A percentile compares a stretch with the other conserved stretches of the same genome.
Evolutionary conservation across 2,797 vertebrate species (phyloP).

Genomic region (Lindbergichthys nudifrons): DNA sequence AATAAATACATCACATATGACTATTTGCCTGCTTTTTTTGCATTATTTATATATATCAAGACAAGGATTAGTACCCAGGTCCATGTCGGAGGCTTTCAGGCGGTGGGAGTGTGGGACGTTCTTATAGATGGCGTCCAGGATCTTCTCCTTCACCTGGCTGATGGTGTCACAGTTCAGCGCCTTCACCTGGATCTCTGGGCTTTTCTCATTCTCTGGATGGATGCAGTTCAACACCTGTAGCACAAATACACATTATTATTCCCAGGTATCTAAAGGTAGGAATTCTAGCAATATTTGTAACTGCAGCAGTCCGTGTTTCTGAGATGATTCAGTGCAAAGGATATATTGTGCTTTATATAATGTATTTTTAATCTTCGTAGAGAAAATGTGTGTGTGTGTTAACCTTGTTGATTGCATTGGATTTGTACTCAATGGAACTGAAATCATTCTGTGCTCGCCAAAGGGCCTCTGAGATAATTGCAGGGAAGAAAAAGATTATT

Average conservation of each 20-base stretch:
- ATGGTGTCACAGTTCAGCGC: slow-evolving; percentile 97
- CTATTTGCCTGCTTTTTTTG: background rate
- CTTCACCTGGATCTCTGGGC: slow-evolving; percentile 95
- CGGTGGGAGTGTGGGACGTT: slow-evolving; percentile 96
- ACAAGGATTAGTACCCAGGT: slow-evolving; percentile 87
- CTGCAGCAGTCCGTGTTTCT: background rate
- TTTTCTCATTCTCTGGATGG: slow-evolving; percentile 95
- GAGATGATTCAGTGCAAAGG: background rate
- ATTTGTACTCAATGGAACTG: slow-evolving; percentile 27
- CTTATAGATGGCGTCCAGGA: slow-evolving; percentile 98
- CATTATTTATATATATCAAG: background rate
- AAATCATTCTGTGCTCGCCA: slow-evolving; percentile 37
- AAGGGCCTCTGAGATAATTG: slow-evolving; percentile 31
- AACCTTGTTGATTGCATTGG: slow-evolving; percentile 36
- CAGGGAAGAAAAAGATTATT: slow-evolving; percentile 25
- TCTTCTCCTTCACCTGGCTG: slow-evolving; percentile 98
- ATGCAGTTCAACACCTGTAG: slow-evolving; percentile 94
- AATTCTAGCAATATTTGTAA: background rate
- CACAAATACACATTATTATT: slow-evolving; percentile 16
- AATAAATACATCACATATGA: background rate
- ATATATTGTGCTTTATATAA: background rate
- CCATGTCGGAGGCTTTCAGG: slow-evolving; percentile 97
- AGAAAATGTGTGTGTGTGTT: slow-evolving; percentile 15
- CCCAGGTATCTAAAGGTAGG: background rate
- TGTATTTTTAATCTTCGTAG: background rate